Conservation (phyloP, 2,797 vertebrate genomes). For the Poecilia gillii region DNA sequence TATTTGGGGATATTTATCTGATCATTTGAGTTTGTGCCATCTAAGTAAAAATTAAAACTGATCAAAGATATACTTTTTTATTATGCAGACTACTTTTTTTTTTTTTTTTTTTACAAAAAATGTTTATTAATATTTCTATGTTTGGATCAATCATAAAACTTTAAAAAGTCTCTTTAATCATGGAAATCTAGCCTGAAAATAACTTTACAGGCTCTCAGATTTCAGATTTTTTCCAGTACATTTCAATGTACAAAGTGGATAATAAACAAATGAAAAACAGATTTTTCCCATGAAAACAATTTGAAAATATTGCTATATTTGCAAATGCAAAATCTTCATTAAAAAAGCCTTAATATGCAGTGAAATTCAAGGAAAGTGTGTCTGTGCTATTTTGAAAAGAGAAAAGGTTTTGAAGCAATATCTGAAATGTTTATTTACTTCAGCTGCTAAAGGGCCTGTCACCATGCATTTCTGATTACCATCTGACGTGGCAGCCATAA, state of each 20-base stretch:
- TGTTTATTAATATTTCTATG: background rate
- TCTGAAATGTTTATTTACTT: background rate
- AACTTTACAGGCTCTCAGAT: conserved; percentile 5
- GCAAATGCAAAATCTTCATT: conserved; percentile 8
- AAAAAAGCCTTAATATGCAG: background rate
- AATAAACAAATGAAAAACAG: conserved; percentile 22
- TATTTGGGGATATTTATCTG: conserved; percentile 4
- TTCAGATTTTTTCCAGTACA: conserved; percentile 22
- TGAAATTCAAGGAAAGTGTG: background rate
- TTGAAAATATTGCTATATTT: conserved; percentile 1
- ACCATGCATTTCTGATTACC: background rate
- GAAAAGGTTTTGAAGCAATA: background rate
- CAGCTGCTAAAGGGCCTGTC: background rate
- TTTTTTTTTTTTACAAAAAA: background rate
- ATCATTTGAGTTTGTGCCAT: background rate
- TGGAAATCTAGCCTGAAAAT: conserved; percentile 18
- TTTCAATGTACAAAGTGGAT: conserved; percentile 16
- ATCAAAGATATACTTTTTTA: background rate
- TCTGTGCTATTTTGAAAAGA: background rate
- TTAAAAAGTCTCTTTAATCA: conserved; percentile 25
- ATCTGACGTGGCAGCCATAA: background rate
- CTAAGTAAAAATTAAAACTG: background rate
- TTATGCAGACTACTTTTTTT: background rate
- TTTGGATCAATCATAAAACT: conserved; percentile 9
- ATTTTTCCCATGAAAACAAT: conserved; percentile 32